phyloP scores from a whole-genome alignment of 2,888 invertebrate genomes.

The Galerucella calmariensis region DNA sequence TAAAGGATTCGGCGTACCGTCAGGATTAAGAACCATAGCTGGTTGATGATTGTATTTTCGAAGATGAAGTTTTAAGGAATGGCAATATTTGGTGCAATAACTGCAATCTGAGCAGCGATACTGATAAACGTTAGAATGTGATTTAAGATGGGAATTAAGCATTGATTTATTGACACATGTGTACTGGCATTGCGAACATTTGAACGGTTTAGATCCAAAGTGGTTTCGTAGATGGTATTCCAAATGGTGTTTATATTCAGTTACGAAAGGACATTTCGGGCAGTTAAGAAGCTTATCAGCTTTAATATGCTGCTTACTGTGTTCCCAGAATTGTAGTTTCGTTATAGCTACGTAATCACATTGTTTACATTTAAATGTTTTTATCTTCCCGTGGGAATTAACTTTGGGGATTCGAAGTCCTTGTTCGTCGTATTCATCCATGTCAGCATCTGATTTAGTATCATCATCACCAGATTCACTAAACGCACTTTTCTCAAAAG shows the following conservation, averaged over 20 bases:
- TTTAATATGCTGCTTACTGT: conserved; percentile 90
- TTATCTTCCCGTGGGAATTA: conserved; percentile 84
- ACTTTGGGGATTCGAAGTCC: conserved; percentile 68
- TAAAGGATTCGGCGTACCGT: conserved; percentile 88
- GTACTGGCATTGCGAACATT: conserved; percentile 89
- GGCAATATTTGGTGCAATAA: conserved; percentile 98
- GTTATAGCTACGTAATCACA: conserved; percentile 87
- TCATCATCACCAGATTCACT: conserved; percentile 65
- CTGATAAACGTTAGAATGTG: conserved; percentile 92
- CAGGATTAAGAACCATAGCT: conserved; percentile 88
- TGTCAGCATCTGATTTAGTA: conserved; percentile 66
- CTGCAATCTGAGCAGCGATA: conserved; percentile 93
- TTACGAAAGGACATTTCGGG: conserved; percentile 94
- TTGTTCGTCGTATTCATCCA: conserved; percentile 70
- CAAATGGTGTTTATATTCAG: conserved; percentile 98
- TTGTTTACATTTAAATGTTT: conserved; percentile 92
- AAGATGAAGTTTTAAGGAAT: conserved; percentile 94
- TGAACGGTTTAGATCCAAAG: conserved; percentile 93
- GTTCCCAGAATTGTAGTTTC: conserved; percentile 94
- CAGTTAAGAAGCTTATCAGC: conserved; percentile 92
- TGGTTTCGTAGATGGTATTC: conserved; percentile 98
- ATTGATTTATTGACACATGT: conserved; percentile 98
- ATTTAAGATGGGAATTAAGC: conserved; percentile 98
- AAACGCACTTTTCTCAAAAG: conserved; percentile 57
- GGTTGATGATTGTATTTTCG: conserved; percentile 92